These are phyloP conservation scores for Ormyrus labotus DNA, from an alignment of 2,888 invertebrate species.

Conservation along the genomic window DNA sequence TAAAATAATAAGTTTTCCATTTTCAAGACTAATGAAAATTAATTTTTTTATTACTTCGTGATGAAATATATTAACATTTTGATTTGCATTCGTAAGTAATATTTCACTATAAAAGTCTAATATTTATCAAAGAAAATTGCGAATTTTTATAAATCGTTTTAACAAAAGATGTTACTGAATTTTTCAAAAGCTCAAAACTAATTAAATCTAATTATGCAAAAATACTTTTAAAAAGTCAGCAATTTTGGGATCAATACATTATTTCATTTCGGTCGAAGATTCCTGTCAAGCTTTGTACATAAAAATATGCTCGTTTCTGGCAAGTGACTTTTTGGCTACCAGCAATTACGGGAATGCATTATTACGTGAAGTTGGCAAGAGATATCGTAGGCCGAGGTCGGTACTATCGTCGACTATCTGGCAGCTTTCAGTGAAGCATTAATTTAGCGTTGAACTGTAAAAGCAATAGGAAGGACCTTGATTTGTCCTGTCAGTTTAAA, in stretches of 20 bases:
- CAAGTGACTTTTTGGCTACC: slow-evolving; percentile 31
- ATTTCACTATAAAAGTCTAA: too few species aligned
- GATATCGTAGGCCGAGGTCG: slow-evolving; percentile 37
- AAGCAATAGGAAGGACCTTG: slow-evolving; percentile 47
- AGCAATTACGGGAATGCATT: slow-evolving; percentile 34
- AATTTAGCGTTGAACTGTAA: slow-evolving; percentile 44
- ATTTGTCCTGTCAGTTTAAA: slow-evolving; percentile 13
- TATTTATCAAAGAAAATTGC: too few species aligned
- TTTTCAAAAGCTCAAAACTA: too few species aligned
- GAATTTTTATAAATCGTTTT: too few species aligned
- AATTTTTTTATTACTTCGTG: too few species aligned
- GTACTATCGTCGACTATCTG: slow-evolving; percentile 30
- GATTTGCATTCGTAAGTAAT: too few species aligned
- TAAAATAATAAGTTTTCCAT: too few species aligned
- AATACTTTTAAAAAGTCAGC: too few species aligned
- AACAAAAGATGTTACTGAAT: too few species aligned
- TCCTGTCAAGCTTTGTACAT: not conserved
- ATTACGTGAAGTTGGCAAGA: slow-evolving; percentile 51
- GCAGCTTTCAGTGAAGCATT: slow-evolving; percentile 40
- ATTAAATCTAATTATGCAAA: too few species aligned
- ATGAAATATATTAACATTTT: not conserved
- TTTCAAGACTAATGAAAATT: too few species aligned
- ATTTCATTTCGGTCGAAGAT: slow-evolving; percentile 33
- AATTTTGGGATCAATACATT: not conserved
- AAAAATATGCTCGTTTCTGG: slow-evolving; percentile 42